Base-by-base conservation (phyloP, 1,140 invertebrate genomes). In the Pseudomyrmex concolor region DNA sequence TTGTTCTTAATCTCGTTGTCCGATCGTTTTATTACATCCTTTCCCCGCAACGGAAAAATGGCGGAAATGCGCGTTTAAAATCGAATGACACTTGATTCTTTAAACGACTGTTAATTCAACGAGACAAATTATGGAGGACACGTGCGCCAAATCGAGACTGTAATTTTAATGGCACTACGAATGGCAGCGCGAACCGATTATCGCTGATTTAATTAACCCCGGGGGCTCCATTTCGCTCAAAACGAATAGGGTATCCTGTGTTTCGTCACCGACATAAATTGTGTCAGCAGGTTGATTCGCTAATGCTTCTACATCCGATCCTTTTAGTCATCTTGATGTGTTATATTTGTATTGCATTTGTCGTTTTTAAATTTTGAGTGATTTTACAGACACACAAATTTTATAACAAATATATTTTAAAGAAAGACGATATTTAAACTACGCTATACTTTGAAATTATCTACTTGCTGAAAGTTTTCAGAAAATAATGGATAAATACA, bases 161-260 rank as follows among this genome's bases (percentile, higher is more conserved):
- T 87, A 89, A 89, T 89, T 89, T 89, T 89, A 87, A 89, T 84
- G 89, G 70, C 34, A 70, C 25, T 63, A 54, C 63, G 62, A 76
- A 71, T 76, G 70, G 71, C 22, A 54, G 51, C 50, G n/a, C 50
- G n/a, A 45, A 55, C 50, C 68, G 60, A 85, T 88, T 80, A 62
- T 59, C 54, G 66, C 43, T 87, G 85, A 89, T 89, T 89, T 87
- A 89, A 89, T 89, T 86, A 86, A 89, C 83, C 89, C 89, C 89
- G 80, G 43, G 89, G 84, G 89, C 66, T 84, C 71, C 13, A 89
- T 89, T 84, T 84, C 80, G 80, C 45, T 50, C 43, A 54, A 57
- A 57, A 60, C 85, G 43, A 60, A 64, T 73, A 48, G 43, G 25
- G 4, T 9, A 9, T 15, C 15, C 2, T 17, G 66, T 59, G 71